Conservation (phyloP, 2,888 invertebrate species). For the Caradrina clavipalpis region DNA sequence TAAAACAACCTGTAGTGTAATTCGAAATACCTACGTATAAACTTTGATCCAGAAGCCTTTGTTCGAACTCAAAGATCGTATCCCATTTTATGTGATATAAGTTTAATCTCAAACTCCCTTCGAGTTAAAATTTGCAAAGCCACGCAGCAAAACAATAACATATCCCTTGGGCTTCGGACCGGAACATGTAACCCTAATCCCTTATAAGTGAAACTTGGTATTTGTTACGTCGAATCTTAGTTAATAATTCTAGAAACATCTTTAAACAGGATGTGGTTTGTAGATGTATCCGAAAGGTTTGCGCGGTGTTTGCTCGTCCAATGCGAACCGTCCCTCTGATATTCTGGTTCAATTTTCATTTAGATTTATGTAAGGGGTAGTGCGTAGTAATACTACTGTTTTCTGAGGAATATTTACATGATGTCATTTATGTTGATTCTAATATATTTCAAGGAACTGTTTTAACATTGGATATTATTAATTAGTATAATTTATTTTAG, state of each 20-base stretch:
- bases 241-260: slow-evolving; percentile 91
- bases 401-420: neutral
- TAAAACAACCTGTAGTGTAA: too few species aligned
- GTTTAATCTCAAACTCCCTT: slow-evolving; percentile 58
- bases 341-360: slow-evolving; percentile 48
- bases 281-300: slow-evolving; percentile 76
- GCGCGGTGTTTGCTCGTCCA: slow-evolving; percentile 55
- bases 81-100: slow-evolving; percentile 56
- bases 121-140: slow-evolving; percentile 64
- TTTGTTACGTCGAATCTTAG: slow-evolving; percentile 88
- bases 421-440: neutral
- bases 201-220: slow-evolving; percentile 83
- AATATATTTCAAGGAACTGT: neutral
- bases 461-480: too few species aligned
- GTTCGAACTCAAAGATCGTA: slow-evolving; percentile 47
- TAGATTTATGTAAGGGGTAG: slow-evolving; percentile 38
- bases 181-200: slow-evolving; percentile 82
- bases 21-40: neutral
- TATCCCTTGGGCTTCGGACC: slow-evolving; percentile 84
- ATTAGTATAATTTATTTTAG: too few species aligned
- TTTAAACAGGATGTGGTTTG: slow-evolving; percentile 88
- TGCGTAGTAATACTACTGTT: neutral
- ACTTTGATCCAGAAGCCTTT: slow-evolving; percentile 28
- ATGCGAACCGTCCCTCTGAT: slow-evolving; percentile 23
- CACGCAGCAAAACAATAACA: slow-evolving; percentile 78